A percentile compares a stretch with the other conserved stretches of the same genome.
Conservation (phyloP, 2,113 vertebrate genomes). For the Neotoma lepida region DNA sequence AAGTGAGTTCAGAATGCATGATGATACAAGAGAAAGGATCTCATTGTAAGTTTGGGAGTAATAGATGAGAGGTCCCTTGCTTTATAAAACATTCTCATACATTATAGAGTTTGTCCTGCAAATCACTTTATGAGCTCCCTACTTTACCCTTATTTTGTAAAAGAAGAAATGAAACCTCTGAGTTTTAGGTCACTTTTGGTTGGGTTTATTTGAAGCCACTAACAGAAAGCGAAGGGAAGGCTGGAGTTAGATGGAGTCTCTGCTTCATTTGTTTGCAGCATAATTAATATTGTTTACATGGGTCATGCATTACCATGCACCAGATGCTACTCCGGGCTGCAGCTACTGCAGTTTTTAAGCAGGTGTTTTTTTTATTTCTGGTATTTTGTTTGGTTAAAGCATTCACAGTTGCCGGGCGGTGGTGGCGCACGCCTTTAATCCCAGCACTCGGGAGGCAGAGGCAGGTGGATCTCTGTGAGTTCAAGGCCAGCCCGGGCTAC, state of each 20-base stretch:
- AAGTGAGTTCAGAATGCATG: neutral
- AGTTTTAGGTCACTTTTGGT: neutral
- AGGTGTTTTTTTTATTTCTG: neutral
- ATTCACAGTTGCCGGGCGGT: neutral
- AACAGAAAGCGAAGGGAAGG: neutral
- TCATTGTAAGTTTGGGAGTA: neutral
- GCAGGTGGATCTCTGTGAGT: no score
- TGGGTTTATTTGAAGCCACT: constrained; percentile 27
- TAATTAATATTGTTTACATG: neutral
- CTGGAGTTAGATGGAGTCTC: neutral
- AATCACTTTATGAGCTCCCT: neutral
- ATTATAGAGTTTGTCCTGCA: neutral
- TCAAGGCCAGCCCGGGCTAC: no score
- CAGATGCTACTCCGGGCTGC: neutral
- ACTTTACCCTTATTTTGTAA: neutral
- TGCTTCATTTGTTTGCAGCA: neutral
- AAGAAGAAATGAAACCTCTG: neutral
- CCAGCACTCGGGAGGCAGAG: no score
- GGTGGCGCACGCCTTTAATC: no score
- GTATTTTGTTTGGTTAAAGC: neutral
- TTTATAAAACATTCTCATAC: neutral
- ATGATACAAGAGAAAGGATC: neutral
- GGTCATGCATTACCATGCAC: neutral
- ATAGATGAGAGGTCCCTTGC: neutral
- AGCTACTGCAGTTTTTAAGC: neutral